A percentile compares a stretch with the other conserved stretches of the same genome.
Conservation (phyloP, 2,888 invertebrate genomes). For the Copidosoma aretas region DNA sequence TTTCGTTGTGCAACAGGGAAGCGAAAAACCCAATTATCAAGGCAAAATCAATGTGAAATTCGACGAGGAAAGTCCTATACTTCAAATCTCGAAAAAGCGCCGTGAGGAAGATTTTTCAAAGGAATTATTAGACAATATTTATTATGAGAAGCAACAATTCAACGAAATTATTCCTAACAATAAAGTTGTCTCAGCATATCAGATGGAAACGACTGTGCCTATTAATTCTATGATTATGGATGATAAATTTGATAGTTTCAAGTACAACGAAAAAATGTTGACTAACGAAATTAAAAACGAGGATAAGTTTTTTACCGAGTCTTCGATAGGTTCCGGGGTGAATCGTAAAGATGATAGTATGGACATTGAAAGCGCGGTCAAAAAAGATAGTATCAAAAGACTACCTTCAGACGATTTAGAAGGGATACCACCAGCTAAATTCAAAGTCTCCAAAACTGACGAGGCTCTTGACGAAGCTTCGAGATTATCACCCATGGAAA, state of each 20-base stretch:
- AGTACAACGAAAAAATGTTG: constrained; percentile 25
- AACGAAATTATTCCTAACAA: constrained; percentile 26
- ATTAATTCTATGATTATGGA: constrained; percentile 30
- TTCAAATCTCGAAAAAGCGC: constrained; percentile 28
- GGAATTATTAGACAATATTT: constrained; percentile 18
- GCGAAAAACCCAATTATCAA: constrained; percentile 7
- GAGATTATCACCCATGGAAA: constrained; percentile 11
- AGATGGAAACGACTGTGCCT: constrained; percentile 25
- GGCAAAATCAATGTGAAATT: constrained; percentile 18
- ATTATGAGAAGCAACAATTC: constrained; percentile 29
- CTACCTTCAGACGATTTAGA: constrained; percentile 7
- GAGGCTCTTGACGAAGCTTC: neutral
- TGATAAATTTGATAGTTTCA: constrained; percentile 22
- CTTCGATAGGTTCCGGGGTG: neutral
- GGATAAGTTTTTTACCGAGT: neutral
- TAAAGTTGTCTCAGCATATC: constrained; percentile 27
- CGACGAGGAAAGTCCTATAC: constrained; percentile 4
- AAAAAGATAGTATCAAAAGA: constrained; percentile 23
- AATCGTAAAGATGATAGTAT: constrained; percentile 22
- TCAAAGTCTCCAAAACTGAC: constrained; percentile 12
- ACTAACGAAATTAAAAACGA: constrained; percentile 19
- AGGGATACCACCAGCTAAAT: constrained; percentile 22
- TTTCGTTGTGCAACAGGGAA: neutral
- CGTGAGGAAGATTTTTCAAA: constrained; percentile 27
- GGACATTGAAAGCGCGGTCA: neutral